phyloP scores from a whole-genome alignment of 2,888 invertebrate genomes.

The Lymantria dispar region DNA sequence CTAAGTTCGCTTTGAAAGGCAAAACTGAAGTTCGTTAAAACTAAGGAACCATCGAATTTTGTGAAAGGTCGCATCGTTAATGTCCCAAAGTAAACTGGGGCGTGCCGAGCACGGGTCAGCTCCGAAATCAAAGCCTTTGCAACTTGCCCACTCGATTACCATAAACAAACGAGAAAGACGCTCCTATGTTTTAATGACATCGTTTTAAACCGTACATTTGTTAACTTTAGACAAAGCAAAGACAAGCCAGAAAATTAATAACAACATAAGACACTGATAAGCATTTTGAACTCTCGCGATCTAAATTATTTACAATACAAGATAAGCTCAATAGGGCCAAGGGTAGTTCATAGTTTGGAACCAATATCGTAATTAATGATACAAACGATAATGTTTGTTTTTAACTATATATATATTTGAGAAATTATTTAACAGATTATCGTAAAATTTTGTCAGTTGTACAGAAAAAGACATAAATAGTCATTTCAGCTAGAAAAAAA shows the following conservation, averaged over 20 bases:
- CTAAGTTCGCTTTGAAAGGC: conserved; percentile 49
- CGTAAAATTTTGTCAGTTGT: too few species aligned
- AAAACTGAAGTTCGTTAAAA: conserved; percentile 53
- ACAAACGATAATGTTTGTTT: too few species aligned
- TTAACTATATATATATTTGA: too few species aligned
- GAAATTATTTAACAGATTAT: too few species aligned
- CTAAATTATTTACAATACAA: not conserved
- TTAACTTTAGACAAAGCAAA: conserved; percentile 19
- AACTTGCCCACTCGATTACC: conserved; percentile 77
- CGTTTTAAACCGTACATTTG: conserved; percentile 57
- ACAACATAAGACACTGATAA: conserved; percentile 31
- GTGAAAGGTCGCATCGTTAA: conserved; percentile 58
- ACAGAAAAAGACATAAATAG: too few species aligned
- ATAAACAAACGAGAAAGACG: conserved; percentile 77
- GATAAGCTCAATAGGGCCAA: not conserved
- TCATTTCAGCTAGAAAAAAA: too few species aligned
- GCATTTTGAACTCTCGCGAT: not conserved
- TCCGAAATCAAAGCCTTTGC: conserved; percentile 68
- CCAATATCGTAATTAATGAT: too few species aligned
- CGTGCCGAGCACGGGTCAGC: conserved; percentile 49
- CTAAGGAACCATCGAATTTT: conserved; percentile 59
- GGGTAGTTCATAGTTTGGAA: too few species aligned
- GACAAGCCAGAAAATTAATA: conserved; percentile 39
- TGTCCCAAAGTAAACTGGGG: conserved; percentile 66
- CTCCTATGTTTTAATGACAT: conserved; percentile 71